Percentiles rank a stretch among this genome's conserved stretches.
phyloP scores from a whole-genome alignment of 2,888 invertebrate genomes.

The Scelioninae gen. 1 region DNA sequence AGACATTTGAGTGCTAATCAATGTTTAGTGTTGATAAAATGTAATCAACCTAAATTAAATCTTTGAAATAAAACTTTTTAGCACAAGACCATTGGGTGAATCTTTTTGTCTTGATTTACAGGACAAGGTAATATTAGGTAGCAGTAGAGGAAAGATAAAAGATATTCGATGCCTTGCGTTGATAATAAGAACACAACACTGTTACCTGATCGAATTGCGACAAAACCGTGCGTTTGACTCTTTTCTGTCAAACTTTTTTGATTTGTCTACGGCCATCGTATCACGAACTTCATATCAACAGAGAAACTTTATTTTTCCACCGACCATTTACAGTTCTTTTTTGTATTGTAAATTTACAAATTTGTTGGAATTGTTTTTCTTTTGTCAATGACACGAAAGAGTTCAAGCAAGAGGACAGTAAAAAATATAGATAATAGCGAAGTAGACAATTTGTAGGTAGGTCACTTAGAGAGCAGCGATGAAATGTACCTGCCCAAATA shows the following conservation, averaged over 20 bases:
- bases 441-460: constrained; percentile 45
- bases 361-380: too few species aligned
- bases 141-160: constrained; percentile 45
- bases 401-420: constrained; percentile 38
- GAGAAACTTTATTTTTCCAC: constrained; percentile 21
- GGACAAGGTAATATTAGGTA: constrained; percentile 44
- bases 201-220: constrained; percentile 62
- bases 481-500: constrained; percentile 72
- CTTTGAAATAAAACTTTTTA: too few species aligned
- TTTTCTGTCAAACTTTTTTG: constrained; percentile 46
- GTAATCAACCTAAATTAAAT: too few species aligned
- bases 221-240: constrained; percentile 42
- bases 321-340: background rate
- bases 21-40: too few species aligned
- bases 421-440: constrained; percentile 25
- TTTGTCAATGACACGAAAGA: constrained; percentile 43
- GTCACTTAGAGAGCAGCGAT: constrained; percentile 63
- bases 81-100: background rate
- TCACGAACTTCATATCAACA: constrained; percentile 31
- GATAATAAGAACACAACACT: constrained; percentile 54
- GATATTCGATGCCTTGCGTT: constrained; percentile 64
- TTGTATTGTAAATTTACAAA: too few species aligned
- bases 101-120: constrained; percentile 41
- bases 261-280: constrained; percentile 1
- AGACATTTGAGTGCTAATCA: too few species aligned